Base-by-base conservation (phyloP, 2,113 vertebrate genomes). In the Lontra canadensis region DNA sequence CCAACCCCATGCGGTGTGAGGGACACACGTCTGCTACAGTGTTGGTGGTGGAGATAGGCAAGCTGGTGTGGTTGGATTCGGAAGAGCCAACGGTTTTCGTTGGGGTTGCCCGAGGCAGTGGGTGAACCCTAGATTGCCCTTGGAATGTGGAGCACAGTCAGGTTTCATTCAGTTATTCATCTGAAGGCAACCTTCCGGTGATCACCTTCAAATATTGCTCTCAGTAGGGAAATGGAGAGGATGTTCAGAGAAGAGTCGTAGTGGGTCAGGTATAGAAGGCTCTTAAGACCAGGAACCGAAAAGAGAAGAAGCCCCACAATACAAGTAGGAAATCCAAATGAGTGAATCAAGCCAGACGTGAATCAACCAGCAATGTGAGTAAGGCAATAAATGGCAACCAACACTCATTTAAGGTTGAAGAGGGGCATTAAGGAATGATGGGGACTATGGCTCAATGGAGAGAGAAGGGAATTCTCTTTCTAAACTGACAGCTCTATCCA, bases 201-300 rank as follows among this genome's bases (percentile, higher is more conserved):
- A 65, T 23, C 29, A 84, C 13, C 42, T 90, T 47, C 31, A 88
- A 94, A 44, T 25, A 36, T 5, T 63, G 59, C 4, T 31, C 36
- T 25, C 73, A 20, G 31, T 7, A 74, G 21, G 17, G 11, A 63
- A 49, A 67, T 39, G 26, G 29, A 26, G 7, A 69, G 20, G 6
- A 52, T 94, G 81, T 96, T 67, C 52, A 78, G 42, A 76, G n/a
- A 90, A 76, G 55, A 78, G 9, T 11, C 11, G 4, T 34, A n/a
- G 61, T n/a, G 55, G n/a, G 15, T 61, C 12, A 61, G 12, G 29
- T 61, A 26, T 44, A 25, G 26, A 88, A 34, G n/a, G 25, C 82
- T 34, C 2, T 65, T 57, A 59, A 76, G 34, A 71, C 20, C 81
- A 95, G 23, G 78, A 6, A 71, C 4, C 73, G 29, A 95, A 95